Evolutionary conservation across 2,113 vertebrate species (phyloP).

Genomic region (Hemichromis elongatus): DNA sequence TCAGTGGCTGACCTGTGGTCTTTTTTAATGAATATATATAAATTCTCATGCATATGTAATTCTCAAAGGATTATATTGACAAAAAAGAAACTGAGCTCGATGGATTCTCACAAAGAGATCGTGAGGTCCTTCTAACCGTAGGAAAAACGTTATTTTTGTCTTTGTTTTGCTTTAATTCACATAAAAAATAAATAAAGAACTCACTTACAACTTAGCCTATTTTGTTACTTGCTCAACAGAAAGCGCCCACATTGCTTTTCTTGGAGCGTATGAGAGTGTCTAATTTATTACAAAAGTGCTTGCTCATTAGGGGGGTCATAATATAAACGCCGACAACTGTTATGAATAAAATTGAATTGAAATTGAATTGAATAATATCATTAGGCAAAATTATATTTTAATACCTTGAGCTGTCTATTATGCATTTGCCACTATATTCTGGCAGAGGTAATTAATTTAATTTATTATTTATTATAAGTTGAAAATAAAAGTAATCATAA

Average conservation of each 20-base stretch:
- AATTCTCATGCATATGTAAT: too few relatives aligned
- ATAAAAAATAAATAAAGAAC: background rate
- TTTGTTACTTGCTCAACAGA: background rate
- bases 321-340: background rate
- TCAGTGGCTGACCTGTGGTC: background rate
- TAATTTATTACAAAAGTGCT: background rate
- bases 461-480: background rate
- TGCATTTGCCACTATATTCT: background rate
- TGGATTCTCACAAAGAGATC: background rate
- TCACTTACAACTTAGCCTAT: background rate
- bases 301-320: background rate
- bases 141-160: rapidly evolving
- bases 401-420: background rate
- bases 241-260: background rate
- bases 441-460: background rate
- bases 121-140: background rate
- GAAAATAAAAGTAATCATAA: background rate
- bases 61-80: background rate
- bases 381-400: background rate
- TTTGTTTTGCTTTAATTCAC: background rate
- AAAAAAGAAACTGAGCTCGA: background rate
- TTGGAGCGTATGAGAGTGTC: rapidly evolving
- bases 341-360: background rate
- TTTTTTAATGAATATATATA: background rate
- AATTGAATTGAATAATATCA: background rate